These are phyloP conservation scores for Stratiomys singularior DNA, from an alignment of 2,888 invertebrate genomes.

Conservation along the genomic window DNA sequence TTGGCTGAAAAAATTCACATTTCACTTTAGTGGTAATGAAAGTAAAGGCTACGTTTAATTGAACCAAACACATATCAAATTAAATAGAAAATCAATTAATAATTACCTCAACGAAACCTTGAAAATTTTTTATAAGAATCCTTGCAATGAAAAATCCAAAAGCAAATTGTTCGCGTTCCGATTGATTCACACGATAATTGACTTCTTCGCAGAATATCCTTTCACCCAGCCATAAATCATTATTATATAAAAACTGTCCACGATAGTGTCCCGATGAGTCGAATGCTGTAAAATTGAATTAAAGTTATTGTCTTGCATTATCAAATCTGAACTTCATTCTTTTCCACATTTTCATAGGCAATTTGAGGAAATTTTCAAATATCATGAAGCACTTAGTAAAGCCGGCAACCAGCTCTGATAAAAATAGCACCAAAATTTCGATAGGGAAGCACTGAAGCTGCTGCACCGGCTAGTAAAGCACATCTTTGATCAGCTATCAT, in stretches of 20 bases:
- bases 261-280: constrained; percentile 85
- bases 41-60: background rate
- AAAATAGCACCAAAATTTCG: no score
- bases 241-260: constrained; percentile 80
- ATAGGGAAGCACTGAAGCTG: no score
- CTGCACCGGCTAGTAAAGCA: no score
- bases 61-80: background rate
- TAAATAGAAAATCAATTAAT: background rate
- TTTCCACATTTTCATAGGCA: no score
- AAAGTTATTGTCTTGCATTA: background rate
- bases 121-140: constrained; percentile 50
- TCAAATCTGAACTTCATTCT: no score
- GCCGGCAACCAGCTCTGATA: no score
- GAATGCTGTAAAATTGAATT: constrained; percentile 68
- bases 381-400: no score
- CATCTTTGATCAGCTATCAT: no score
- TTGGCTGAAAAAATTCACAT: constrained; percentile 66
- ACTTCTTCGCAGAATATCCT: constrained; percentile 74
- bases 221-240: constrained; percentile 85
- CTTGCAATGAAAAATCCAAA: constrained; percentile 62
- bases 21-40: no score
- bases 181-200: constrained; percentile 55
- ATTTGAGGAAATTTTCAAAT: no score
- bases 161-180: constrained; percentile 60
- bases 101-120: background rate